A percentile compares a stretch with the other conserved stretches of the same genome.
Evolutionary conservation across 1,140 invertebrate species (phyloP).

Genomic region (Cotesia glomerata): DNA sequence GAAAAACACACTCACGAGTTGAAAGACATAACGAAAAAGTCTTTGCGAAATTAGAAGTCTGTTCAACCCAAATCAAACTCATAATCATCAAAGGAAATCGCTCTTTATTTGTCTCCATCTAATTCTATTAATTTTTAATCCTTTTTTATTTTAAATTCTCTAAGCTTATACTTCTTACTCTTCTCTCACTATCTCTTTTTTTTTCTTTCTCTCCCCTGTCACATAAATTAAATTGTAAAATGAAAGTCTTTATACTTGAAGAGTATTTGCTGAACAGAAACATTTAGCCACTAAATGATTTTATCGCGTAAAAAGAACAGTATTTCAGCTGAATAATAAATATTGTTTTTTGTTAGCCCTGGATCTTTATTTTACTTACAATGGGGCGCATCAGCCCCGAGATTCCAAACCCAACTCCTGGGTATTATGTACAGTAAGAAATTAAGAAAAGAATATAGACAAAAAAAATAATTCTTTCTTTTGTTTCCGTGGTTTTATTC

Average conservation of each 20-base stretch:
- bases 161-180: conserved; percentile 41
- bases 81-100: conserved; percentile 23
- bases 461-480: background rate
- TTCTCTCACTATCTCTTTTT: conserved; percentile 4
- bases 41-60: conserved; percentile 11
- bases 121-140: conserved; percentile 45
- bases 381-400: conserved; percentile 3
- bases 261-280: background rate
- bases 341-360: background rate
- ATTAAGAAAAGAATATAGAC: background rate
- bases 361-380: background rate
- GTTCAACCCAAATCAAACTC: conserved; percentile 22
- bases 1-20: conserved; percentile 11
- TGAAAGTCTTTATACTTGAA: background rate
- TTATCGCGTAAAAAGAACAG: background rate
- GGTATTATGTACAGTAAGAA: no score
- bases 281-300: background rate
- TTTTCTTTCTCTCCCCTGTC: background rate
- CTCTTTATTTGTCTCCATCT: background rate
- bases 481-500: conserved; percentile 20
- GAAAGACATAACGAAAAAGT: conserved; percentile 26
- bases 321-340: conserved; percentile 6
- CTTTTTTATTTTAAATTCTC: conserved; percentile 21
- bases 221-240: conserved; percentile 33
- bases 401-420: background rate